phyloP scores from a whole-genome alignment of 2,113 vertebrate species.

The Atrichornis clamosus region DNA sequence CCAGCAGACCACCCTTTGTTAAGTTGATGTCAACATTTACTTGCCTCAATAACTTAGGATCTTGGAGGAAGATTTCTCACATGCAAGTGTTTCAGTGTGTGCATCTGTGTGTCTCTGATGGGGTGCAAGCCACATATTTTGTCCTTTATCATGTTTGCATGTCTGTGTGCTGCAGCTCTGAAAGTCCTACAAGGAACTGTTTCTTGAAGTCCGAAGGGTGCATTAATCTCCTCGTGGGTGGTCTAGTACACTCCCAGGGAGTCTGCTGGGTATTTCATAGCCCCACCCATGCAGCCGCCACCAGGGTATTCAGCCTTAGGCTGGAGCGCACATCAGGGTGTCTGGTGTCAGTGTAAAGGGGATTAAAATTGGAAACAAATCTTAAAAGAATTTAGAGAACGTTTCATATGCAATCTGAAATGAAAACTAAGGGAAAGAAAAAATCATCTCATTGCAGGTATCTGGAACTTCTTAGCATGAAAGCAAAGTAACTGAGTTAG shows the following conservation, averaged over 20 bases:
- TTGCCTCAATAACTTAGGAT: background rate
- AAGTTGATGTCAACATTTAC: background rate
- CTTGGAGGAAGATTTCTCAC: background rate
- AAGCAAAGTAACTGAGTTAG: background rate
- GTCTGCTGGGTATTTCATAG: background rate
- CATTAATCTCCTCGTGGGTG: background rate
- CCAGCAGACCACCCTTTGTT: background rate
- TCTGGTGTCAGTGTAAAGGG: background rate
- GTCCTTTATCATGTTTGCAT: background rate
- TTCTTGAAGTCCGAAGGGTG: background rate
- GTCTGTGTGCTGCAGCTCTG: background rate
- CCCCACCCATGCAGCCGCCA: background rate
- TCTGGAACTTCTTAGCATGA: background rate
- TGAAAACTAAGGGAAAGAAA: background rate
- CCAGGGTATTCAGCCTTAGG: background rate
- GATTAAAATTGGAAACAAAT: background rate
- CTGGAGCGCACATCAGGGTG: background rate
- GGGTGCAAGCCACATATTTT: background rate
- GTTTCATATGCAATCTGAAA: background rate
- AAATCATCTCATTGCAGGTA: background rate
- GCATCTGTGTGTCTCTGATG: background rate
- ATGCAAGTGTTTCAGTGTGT: background rate
- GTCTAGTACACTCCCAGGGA: background rate
- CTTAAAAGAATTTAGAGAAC: background rate
- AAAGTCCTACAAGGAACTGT: background rate